Evolutionary conservation across 2,113 vertebrate species (phyloP).

Genomic region (Rhinoptilus africanus): DNA sequence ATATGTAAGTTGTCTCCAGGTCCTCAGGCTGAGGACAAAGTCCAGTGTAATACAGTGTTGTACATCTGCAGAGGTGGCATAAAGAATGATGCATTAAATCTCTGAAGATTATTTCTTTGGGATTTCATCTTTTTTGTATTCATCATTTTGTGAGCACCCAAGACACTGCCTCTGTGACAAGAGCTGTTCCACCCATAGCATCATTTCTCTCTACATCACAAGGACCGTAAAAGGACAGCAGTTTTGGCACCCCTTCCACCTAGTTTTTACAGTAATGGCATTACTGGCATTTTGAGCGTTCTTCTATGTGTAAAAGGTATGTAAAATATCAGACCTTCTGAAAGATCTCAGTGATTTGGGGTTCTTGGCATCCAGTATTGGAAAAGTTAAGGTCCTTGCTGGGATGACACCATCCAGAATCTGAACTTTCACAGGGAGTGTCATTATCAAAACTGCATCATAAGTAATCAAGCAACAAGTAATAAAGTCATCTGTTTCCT

Average conservation of each 20-base stretch:
- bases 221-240: neutral
- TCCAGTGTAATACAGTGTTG: neutral
- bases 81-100: neutral
- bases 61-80: neutral
- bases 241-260: neutral
- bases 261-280: neutral
- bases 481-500: neutral
- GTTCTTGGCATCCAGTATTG: neutral
- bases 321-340: neutral
- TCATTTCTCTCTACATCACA: neutral
- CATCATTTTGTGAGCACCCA: neutral
- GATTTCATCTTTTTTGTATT: neutral
- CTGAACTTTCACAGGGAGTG: neutral
- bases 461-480: no score
- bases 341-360: neutral
- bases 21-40: neutral
- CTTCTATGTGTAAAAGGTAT: neutral
- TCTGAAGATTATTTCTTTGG: neutral
- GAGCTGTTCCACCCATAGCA: neutral
- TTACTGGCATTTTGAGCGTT: neutral
- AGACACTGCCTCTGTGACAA: neutral
- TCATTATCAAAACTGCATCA: neutral
- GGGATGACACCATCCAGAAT: neutral
- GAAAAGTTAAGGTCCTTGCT: neutral
- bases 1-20: neutral